Conservation (phyloP, 2,113 vertebrate species). For the Caranx melampygus region DNA sequence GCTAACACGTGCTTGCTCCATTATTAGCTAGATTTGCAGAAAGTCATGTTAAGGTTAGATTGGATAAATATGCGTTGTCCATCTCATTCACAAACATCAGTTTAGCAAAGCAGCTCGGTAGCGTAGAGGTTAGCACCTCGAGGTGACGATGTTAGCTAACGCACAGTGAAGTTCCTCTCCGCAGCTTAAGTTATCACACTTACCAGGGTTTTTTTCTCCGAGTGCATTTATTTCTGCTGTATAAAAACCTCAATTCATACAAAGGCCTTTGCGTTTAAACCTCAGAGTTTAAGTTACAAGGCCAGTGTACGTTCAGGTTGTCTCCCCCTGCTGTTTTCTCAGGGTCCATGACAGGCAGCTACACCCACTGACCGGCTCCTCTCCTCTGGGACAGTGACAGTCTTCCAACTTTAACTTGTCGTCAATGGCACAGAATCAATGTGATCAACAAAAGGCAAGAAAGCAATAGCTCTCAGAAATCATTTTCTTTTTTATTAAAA, state of each 20-base stretch:
- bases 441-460: neutral
- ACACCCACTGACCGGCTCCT: conserved; percentile 21
- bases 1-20: conserved; percentile 1
- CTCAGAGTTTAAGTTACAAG: neutral
- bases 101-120: neutral
- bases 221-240: neutral
- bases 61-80: neutral
- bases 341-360: neutral
- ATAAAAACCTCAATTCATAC: neutral
- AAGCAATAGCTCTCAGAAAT: conserved; percentile 55
- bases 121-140: neutral
- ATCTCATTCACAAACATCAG: too few species aligned
- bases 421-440: fast-evolving
- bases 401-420: neutral
- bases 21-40: neutral
- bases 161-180: fast-evolving
- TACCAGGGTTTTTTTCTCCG: conserved; percentile 6
- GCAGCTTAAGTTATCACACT: neutral
- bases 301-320: neutral
- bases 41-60: neutral
- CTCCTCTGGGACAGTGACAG: too few species aligned
- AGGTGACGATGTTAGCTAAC: neutral
- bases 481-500: conserved; percentile 84
- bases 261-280: neutral
- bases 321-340: fast-evolving